These are phyloP conservation scores for Enteromius radiatus DNA, from an alignment of 2,797 vertebrate genomes.

Conservation along the genomic window DNA sequence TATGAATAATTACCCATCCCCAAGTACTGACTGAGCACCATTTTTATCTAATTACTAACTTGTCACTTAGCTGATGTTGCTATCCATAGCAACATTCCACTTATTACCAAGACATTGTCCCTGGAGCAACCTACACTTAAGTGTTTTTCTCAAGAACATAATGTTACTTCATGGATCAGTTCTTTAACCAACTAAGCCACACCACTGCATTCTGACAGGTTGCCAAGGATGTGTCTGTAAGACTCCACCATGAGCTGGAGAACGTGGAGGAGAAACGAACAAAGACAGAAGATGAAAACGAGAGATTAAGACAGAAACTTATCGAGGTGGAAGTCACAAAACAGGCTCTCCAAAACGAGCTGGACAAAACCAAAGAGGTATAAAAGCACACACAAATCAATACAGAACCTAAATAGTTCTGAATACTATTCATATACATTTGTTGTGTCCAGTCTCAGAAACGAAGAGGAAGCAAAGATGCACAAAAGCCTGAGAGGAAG, in stretches of 20 bases:
- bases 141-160: neutral
- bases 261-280: conserved; percentile 96
- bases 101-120: neutral
- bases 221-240: conserved; percentile 95
- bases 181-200: neutral
- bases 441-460: conserved; percentile 69
- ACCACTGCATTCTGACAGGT: conserved; percentile 77
- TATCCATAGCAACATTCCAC: conserved; percentile 1
- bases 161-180: neutral
- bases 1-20: neutral
- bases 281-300: conserved; percentile 95
- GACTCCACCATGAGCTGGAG: conserved; percentile 95
- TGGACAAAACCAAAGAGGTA: conserved; percentile 94
- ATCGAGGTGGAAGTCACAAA: conserved; percentile 95
- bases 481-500: conserved; percentile 76
- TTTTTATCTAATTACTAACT: conserved; percentile 11
- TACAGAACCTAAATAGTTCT: neutral
- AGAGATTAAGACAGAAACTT: conserved; percentile 92
- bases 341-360: conserved; percentile 93
- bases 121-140: neutral
- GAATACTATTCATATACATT: neutral
- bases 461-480: conserved; percentile 78
- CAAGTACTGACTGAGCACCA: neutral
- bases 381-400: conserved; percentile 5
- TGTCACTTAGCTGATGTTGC: conserved; percentile 2